phyloP scores from a whole-genome alignment of 64 coral and sea anemone species.

The Montipora foliosa region DNA sequence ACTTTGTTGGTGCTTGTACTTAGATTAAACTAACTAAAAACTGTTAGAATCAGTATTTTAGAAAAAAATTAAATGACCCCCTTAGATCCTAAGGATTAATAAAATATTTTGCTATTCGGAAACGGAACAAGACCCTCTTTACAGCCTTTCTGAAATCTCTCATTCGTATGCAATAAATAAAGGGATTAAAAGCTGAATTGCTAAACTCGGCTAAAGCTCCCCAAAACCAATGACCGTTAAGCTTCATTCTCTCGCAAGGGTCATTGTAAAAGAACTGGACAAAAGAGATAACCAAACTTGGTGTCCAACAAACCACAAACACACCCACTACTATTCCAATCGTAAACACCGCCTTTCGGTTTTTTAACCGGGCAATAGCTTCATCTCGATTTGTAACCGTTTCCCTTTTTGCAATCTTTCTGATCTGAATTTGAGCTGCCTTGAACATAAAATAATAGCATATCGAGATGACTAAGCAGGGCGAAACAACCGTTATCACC shows the following conservation, averaged over 20 bases:
- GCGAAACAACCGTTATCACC: conserved; percentile 15
- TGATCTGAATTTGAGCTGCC: conserved; percentile 35
- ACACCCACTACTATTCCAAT: conserved; percentile 66
- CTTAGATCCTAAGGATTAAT: background rate
- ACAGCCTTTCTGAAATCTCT: conserved; percentile 66
- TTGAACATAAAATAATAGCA: conserved; percentile 71
- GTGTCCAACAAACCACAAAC: conserved; percentile 51
- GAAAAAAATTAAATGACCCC: no score
- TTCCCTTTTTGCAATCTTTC: conserved; percentile 7
- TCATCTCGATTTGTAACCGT: background rate
- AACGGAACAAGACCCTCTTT: background rate
- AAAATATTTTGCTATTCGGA: background rate
- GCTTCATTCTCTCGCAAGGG: conserved; percentile 43
- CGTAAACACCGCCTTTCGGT: conserved; percentile 76
- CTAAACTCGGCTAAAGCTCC: conserved; percentile 34
- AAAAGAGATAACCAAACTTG: conserved; percentile 59
- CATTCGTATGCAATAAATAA: conserved; percentile 68
- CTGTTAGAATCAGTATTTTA: no score
- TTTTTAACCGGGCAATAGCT: conserved; percentile 42
- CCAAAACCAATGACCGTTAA: conserved; percentile 68
- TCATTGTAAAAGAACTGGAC: conserved; percentile 35
- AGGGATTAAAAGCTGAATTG: conserved; percentile 68
- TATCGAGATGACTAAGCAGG: conserved; percentile 31
- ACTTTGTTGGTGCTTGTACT: no score
- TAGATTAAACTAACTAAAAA: no score